A percentile compares a stretch with the other conserved stretches of the same genome.
Evolutionary conservation across 2,888 invertebrate species (phyloP).

Genomic region (Cordylochernes scorpioides): DNA sequence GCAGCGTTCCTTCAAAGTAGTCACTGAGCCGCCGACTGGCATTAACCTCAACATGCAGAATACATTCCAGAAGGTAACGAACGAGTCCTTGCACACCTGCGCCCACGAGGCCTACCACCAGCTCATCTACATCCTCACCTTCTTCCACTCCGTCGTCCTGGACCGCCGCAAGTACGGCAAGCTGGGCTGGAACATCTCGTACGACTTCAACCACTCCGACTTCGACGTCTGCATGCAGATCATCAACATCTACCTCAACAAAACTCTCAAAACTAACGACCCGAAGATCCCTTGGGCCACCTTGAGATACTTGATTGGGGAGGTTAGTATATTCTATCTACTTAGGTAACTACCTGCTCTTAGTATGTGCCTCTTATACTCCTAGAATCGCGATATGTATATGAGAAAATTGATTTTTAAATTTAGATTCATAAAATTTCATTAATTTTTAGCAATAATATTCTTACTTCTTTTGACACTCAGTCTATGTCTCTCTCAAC

Average conservation of each 20-base stretch:
- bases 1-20: slow-evolving; percentile 61
- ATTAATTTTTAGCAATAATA: too few species aligned
- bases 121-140: slow-evolving; percentile 58
- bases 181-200: slow-evolving; percentile 76
- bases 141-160: slow-evolving; percentile 74
- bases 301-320: slow-evolving; percentile 68
- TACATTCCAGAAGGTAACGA: slow-evolving; percentile 58
- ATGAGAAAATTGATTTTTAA: too few species aligned
- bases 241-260: slow-evolving; percentile 53
- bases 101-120: slow-evolving; percentile 47
- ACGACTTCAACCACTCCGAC: slow-evolving; percentile 75
- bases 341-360: too few species aligned
- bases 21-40: slow-evolving; percentile 73
- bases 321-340: too few species aligned
- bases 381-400: too few species aligned
- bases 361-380: too few species aligned
- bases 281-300: slow-evolving; percentile 69
- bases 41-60: slow-evolving; percentile 60
- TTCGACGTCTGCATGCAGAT: slow-evolving; percentile 66
- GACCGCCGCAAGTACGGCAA: slow-evolving; percentile 77
- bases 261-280: slow-evolving; percentile 26
- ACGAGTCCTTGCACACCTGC: slow-evolving; percentile 43
- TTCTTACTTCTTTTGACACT: too few species aligned
- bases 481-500: too few species aligned
- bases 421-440: too few species aligned